Percentiles rank a stretch among this genome's conserved stretches.
These are phyloP conservation scores for Macheiramphus alcinus DNA, from an alignment of 2,113 vertebrate species.

Conservation along the genomic window DNA sequence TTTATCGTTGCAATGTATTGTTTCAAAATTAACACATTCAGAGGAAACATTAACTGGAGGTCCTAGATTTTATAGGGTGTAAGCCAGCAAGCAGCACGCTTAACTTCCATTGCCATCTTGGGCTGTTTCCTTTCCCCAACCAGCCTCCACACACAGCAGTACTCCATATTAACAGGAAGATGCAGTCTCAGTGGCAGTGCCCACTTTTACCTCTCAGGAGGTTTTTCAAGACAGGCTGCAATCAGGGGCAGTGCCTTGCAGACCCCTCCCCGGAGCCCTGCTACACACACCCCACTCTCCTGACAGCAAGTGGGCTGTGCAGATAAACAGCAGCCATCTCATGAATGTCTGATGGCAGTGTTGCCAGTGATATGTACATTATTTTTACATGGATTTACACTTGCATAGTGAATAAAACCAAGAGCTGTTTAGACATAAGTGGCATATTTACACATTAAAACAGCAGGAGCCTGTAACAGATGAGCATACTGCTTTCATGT, in stretches of 20 bases:
- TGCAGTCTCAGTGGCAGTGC: not conserved
- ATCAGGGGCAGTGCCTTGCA: not conserved
- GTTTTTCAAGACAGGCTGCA: not conserved
- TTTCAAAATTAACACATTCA: not conserved
- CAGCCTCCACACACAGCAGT: not conserved
- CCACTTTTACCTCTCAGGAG: not conserved
- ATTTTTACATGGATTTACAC: not conserved
- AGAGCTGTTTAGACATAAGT: not conserved
- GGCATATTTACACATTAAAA: not conserved
- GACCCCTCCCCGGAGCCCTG: accelerated
- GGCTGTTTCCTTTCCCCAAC: not conserved
- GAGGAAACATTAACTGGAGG: not conserved
- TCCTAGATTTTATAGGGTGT: not conserved
- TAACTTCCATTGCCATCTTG: not conserved
- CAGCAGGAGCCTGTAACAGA: not conserved
- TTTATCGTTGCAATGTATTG: not conserved
- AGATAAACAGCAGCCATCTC: not conserved
- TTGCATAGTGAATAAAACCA: not conserved
- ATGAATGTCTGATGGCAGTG: not conserved
- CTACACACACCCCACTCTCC: not conserved
- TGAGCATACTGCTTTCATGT: not conserved
- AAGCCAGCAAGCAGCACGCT: not conserved
- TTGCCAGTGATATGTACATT: not conserved
- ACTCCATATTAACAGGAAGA: not conserved
- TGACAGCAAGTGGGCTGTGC: not conserved